Evolutionary conservation across 2,797 vertebrate species (phyloP), one percentile per base, ranked within the genome.

Genomic region (Paedocypris micromegethes): DNA sequence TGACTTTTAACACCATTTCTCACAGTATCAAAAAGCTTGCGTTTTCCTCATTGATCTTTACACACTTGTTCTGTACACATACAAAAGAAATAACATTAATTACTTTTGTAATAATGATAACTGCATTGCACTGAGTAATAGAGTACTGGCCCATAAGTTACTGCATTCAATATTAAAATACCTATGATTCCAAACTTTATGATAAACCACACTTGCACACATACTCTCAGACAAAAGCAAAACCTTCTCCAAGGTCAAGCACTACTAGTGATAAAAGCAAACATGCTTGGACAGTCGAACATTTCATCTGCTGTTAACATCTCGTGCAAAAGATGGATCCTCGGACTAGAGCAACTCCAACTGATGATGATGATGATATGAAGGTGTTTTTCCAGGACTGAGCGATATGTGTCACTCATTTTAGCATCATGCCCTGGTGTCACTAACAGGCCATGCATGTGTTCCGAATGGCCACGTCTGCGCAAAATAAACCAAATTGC

Each of bases 61-160:
- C 85, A 89, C 84, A 85, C 88, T 88, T 89, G 86, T 89, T 91
- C 88, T 91, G 89, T 89, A 90, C 87, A 91, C 89, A 89, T 88
- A 87, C 81, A 90, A 89, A 88, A 80, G 76, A 84, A 86, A 86
- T 80, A 88, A 83, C 83, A 86, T 85, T 84, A 84, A 87, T 86
- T 83, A 85, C 77, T 82, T 82, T 85, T 87, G 86, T 88, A 84
- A 83, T 86, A 85, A 87, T 82, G 81, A 87, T 87, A 89, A 90
- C 88, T 90, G 89, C 90, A 91, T 91, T 91, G 89, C 88, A 91
- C 89, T 88, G 88, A 87, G 87, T 89, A 89, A 89, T 88, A 90
- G 84, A 88, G 87, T 90, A 90, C 90, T 91, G 89, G 90, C 89
- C 90, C 87, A 84, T 84, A 88, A 87, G 83, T 89, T 90, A 90